Evolutionary conservation across 2,888 invertebrate genomes (phyloP), one percentile per base, ranked within the genome.

Genomic region (Drosophila hamatofila): DNA sequence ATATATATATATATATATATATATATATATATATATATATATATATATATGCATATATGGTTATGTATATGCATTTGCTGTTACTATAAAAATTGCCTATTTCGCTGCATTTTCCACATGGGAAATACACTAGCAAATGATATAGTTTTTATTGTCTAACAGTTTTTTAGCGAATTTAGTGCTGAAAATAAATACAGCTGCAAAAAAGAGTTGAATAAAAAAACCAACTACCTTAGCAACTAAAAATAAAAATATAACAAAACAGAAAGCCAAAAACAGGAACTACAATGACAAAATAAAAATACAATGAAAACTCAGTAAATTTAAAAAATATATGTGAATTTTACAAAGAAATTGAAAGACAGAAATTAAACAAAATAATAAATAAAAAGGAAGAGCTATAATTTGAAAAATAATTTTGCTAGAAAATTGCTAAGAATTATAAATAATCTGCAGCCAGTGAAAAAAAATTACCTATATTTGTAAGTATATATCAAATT

Each of bases 1-100:
- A 35, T 35, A 23, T 52, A 51, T 3, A 55, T 54, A 69, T 74
- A 48, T 23, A 39, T 23, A 9, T 27, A 18, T 37, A 27, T 30
- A 39, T 21, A 18, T 14, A 37, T 21, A 12, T 37, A 23, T 39
- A 46, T 30, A 51, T n/a, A 27, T 12, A 25, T 21, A 25, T 18
- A 11, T 11, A 51, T 25, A 46, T 54, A 49, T 27, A 14, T 33
- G 9, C 30, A 46, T 58, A 49, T 14, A 5, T 48, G 6, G 6
- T 1, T 27, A 11, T n/a, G 25, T 25, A 16, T 18, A 27, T 23
- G 6, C 49, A 49, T 11, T 21, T 48, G 58, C 27, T 56, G 30
- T 9, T 25, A 39, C 39, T 27, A 44, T 58, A 69, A 81, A 83
- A 87, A 81, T 65, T 76, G 69, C 39, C 61, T 66, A 68, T 72